phyloP scores from a whole-genome alignment of 35 echinoderm and acorn worm genomes.

The Nesometra sesokonis region DNA sequence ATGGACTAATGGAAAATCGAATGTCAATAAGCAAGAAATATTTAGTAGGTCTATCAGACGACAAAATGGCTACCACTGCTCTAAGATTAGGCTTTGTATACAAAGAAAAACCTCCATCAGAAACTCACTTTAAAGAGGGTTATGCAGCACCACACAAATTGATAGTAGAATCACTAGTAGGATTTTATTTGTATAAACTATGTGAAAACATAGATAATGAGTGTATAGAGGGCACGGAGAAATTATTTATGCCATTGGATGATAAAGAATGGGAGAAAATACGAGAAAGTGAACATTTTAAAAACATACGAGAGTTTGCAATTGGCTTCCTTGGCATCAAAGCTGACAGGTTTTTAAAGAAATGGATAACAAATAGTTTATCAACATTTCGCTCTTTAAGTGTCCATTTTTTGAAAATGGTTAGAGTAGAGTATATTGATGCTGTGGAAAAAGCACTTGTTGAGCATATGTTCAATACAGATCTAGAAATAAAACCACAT shows the following conservation, averaged over 20 bases:
- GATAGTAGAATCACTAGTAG: background rate
- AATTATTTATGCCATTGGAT: background rate
- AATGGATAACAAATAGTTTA: background rate
- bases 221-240: too few relatives aligned
- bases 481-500: background rate
- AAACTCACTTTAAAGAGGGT: background rate
- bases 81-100: background rate
- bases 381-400: background rate
- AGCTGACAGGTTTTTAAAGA: background rate
- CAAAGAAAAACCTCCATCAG: background rate
- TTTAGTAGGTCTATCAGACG: background rate
- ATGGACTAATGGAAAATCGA: too few relatives aligned
- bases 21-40: background rate
- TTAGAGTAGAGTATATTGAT: background rate
- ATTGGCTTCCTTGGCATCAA: background rate
- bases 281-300: background rate
- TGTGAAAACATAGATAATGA: too few relatives aligned
- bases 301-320: background rate
- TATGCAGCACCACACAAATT: background rate
- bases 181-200: background rate
- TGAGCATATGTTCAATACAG: background rate
- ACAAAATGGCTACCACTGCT: background rate
- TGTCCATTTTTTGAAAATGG: background rate
- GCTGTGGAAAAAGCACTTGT: background rate
- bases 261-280: background rate